These are phyloP conservation scores for Zosterops japonicus DNA, from an alignment of 2,113 vertebrate genomes.

Conservation along the genomic window DNA sequence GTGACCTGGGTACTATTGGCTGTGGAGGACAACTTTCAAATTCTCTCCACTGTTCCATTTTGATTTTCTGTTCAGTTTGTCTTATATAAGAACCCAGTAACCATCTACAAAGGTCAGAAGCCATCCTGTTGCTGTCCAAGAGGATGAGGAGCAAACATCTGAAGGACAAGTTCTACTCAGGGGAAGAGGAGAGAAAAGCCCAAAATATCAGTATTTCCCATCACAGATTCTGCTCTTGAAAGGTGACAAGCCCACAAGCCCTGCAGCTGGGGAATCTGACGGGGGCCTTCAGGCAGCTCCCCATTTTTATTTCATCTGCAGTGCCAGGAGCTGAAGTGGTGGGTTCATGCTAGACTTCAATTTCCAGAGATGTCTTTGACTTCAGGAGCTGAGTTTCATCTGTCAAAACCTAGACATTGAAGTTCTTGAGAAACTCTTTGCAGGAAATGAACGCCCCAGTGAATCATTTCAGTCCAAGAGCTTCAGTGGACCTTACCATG, in stretches of 20 bases:
- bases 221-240: not conserved
- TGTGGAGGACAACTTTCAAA: not conserved
- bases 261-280: not conserved
- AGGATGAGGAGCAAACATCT: not conserved
- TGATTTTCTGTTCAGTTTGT: not conserved
- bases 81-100: not conserved
- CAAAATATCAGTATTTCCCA: not conserved
- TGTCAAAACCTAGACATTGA: not conserved
- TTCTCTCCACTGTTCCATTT: not conserved
- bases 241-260: not conserved
- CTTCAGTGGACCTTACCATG: not conserved
- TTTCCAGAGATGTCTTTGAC: not conserved
- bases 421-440: not conserved
- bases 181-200: not conserved
- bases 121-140: not conserved
- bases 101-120: fast-evolving
- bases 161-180: not conserved
- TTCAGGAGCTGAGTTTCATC: not conserved
- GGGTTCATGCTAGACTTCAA: not conserved
- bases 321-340: not conserved
- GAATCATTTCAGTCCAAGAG: not conserved
- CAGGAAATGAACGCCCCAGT: not conserved
- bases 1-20: not conserved
- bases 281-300: not conserved
- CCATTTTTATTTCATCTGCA: not conserved